Percentiles rank a stretch among this genome's conserved stretches.
Conservation (phyloP, 2,113 vertebrate species). For the Carlito syrichta region DNA sequence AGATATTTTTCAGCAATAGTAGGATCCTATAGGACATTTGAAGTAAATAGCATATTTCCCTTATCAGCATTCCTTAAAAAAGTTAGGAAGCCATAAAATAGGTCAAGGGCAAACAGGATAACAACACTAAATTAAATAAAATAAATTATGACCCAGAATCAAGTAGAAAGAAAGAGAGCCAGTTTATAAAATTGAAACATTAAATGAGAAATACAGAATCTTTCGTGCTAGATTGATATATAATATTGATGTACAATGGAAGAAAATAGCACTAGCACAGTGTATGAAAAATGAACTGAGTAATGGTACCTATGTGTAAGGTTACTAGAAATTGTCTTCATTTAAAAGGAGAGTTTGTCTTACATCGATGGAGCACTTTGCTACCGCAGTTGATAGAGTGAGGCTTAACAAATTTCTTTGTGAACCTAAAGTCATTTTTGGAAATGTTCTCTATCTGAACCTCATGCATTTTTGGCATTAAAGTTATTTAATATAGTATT, state of each 20-base stretch:
- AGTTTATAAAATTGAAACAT: slow-evolving; percentile 71
- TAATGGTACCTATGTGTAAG: slow-evolving; percentile 72
- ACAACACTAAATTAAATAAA: slow-evolving; percentile 52
- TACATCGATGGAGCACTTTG: slow-evolving; percentile 72
- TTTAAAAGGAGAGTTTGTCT: slow-evolving; percentile 76
- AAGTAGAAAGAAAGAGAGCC: slow-evolving; percentile 15
- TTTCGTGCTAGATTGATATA: slow-evolving; percentile 71
- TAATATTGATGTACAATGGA: slow-evolving; percentile 75
- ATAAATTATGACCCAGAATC: slow-evolving; percentile 16
- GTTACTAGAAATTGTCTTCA: slow-evolving; percentile 73
- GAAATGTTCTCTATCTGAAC: slow-evolving; percentile 65
- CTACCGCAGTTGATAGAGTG: slow-evolving; percentile 72
- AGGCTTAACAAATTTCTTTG: slow-evolving; percentile 76
- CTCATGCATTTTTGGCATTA: slow-evolving; percentile 69
- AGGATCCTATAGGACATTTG: neutral
- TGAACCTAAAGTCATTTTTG: slow-evolving; percentile 71
- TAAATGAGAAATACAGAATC: slow-evolving; percentile 62
- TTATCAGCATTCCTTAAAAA: neutral
- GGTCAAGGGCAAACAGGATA: slow-evolving; percentile 46
- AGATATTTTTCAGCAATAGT: neutral
- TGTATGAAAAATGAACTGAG: slow-evolving; percentile 73
- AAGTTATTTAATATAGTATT: slow-evolving; percentile 68
- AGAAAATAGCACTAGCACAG: slow-evolving; percentile 64
- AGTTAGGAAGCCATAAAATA: slow-evolving; percentile 44
- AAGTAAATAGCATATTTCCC: slow-evolving; percentile 9